phyloP scores from a whole-genome alignment of 2,888 invertebrate species.

The Zelleria hepariella region DNA sequence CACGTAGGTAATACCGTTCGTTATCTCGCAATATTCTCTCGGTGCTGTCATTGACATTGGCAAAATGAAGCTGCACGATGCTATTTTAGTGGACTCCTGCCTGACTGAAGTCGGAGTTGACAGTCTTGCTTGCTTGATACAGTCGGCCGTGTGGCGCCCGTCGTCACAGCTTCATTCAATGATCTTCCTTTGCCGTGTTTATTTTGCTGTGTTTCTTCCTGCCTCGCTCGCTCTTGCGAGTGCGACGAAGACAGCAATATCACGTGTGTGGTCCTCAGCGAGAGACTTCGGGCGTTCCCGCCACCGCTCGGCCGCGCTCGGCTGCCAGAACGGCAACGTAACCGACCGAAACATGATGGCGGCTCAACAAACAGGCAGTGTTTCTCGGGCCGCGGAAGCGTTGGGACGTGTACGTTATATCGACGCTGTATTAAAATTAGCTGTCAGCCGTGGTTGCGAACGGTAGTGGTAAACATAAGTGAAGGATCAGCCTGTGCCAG shows the following conservation, averaged over 20 bases:
- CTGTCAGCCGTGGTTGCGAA: slow-evolving; percentile 53
- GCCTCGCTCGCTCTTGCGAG: slow-evolving; percentile 31
- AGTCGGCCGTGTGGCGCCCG: slow-evolving; percentile 27
- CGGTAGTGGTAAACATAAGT: slow-evolving; percentile 59
- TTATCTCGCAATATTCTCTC: background rate
- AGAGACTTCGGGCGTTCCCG: slow-evolving; percentile 44
- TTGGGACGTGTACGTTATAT: slow-evolving; percentile 37
- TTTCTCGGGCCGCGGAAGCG: slow-evolving; percentile 55
- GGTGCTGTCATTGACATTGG: background rate
- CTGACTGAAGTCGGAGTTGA: background rate
- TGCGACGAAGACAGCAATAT: slow-evolving; percentile 43
- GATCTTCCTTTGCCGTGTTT: slow-evolving; percentile 31
- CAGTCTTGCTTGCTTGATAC: background rate
- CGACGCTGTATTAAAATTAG: slow-evolving; percentile 34
- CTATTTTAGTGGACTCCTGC: background rate
- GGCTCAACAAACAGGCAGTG: slow-evolving; percentile 69
- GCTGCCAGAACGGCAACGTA: slow-evolving; percentile 61
- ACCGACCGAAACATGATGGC: slow-evolving; percentile 67
- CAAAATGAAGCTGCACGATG: background rate
- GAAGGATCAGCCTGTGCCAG: slow-evolving; percentile 62
- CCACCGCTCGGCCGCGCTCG: slow-evolving; percentile 43
- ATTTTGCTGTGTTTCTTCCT: slow-evolving; percentile 49
- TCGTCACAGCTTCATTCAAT: slow-evolving; percentile 48
- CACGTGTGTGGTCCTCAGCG: slow-evolving; percentile 64
- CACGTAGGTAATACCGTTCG: background rate